A percentile compares a stretch with the other conserved stretches of the same genome.
Evolutionary conservation across 2,888 invertebrate genomes (phyloP).

Genomic region (Bhutanitis thaidina): DNA sequence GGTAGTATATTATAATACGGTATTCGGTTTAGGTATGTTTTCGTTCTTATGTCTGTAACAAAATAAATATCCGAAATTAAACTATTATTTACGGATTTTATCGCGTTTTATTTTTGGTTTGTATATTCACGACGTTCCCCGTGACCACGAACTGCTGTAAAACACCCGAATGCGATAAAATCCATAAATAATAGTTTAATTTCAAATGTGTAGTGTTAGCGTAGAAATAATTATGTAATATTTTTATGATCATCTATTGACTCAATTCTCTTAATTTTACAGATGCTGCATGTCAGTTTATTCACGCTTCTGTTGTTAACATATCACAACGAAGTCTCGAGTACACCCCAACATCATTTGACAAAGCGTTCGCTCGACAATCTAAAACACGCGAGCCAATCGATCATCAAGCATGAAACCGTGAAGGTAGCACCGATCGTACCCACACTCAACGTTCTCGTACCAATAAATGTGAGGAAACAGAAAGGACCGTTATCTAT

Average conservation of each 20-base stretch:
- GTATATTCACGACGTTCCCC: no score
- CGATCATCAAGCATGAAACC: not conserved
- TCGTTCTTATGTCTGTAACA: constrained; percentile 1
- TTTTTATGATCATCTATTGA: no score
- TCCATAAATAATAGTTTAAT: no score
- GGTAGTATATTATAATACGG: no score
- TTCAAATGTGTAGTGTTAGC: no score
- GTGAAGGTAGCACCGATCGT: not conserved
- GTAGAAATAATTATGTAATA: no score
- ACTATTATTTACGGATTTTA: no score
- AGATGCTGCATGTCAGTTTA: constrained; percentile 2
- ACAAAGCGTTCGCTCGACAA: not conserved
- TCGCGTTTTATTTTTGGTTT: no score
- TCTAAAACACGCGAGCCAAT: not conserved
- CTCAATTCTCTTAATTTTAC: no score
- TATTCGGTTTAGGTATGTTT: not conserved
- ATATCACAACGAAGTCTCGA: not conserved
- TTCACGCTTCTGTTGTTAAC: not conserved
- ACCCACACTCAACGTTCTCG: not conserved
- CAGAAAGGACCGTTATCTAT: constrained; percentile 44
- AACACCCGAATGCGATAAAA: no score
- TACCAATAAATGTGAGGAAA: constrained; percentile 26
- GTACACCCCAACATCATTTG: not conserved
- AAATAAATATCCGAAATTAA: no score
- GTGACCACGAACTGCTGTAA: no score